A percentile compares a stretch with the other conserved stretches of the same genome.
Conservation (phyloP, 1,140 invertebrate species). For the Cherax quadricarinatus region DNA sequence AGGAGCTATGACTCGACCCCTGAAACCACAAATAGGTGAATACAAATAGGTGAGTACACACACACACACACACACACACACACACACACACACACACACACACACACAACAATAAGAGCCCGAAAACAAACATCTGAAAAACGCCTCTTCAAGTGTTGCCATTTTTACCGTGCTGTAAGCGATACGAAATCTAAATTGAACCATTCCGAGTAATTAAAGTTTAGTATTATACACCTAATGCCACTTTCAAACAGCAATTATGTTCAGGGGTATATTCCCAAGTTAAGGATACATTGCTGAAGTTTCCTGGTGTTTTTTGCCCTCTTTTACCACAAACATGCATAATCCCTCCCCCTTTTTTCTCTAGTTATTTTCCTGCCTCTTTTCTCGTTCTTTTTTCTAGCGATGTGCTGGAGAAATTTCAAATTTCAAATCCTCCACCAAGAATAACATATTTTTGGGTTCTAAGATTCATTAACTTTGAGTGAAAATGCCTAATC, state of each 20-base stretch:
- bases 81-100: background rate
- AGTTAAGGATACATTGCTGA: background rate
- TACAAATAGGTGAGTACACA: background rate
- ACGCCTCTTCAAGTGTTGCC: background rate
- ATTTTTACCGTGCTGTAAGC: background rate
- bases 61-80: background rate
- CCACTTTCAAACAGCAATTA: constrained; percentile 18
- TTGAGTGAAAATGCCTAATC: no score
- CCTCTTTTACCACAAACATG: background rate
- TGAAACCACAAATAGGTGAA: no score
- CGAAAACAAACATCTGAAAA: background rate
- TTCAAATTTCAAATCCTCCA: no score
- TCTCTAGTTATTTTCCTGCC: background rate
- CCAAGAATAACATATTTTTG: no score
- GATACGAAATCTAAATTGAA: constrained; percentile 18
- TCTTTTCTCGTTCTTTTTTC: background rate
- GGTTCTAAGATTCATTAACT: no score
- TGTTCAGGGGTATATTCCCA: background rate
- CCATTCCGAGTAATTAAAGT: constrained; percentile 11
- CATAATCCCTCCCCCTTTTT: background rate
- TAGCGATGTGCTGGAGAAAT: no score
- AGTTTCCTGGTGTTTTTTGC: background rate
- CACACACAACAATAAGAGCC: background rate
- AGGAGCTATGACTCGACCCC: no score
- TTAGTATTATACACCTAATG: background rate